phyloP scores from a whole-genome alignment of 2,113 vertebrate species.

The Chelonoidis abingdonii region DNA sequence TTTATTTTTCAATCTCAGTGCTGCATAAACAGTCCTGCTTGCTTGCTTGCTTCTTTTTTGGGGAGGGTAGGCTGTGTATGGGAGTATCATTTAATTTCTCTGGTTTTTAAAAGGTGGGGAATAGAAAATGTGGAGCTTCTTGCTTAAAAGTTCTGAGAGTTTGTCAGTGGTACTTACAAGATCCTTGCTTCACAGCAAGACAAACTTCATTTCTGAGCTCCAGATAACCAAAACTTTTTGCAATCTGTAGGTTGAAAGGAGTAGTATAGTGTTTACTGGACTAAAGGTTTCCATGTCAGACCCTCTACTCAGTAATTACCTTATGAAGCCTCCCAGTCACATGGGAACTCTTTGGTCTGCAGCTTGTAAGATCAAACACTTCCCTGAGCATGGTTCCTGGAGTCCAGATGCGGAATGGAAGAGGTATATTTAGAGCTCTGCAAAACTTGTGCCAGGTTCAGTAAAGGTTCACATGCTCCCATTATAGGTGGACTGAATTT shows the following conservation, averaged over 20 bases:
- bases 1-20: not conserved
- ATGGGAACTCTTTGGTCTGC: too few species aligned
- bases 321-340: not conserved
- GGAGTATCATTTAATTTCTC: not conserved
- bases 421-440: not conserved
- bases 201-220: not conserved
- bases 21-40: not conserved
- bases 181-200: not conserved
- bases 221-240: not conserved
- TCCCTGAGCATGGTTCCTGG: not conserved
- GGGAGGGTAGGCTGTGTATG: not conserved
- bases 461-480: not conserved
- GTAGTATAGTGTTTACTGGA: not conserved
- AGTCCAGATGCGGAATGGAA: not conserved
- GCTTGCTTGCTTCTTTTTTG: not conserved
- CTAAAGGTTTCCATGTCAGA: not conserved
- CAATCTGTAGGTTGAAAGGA: not conserved
- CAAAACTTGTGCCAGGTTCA: not conserved
- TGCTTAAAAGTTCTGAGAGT: too few species aligned
- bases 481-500: not conserved
- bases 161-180: not conserved
- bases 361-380: too few species aligned
- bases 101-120: not conserved
- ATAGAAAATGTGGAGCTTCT: not conserved
- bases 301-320: not conserved